Evolutionary conservation across 2,797 vertebrate genomes (phyloP).

Genomic region (Scolopax rusticola): DNA sequence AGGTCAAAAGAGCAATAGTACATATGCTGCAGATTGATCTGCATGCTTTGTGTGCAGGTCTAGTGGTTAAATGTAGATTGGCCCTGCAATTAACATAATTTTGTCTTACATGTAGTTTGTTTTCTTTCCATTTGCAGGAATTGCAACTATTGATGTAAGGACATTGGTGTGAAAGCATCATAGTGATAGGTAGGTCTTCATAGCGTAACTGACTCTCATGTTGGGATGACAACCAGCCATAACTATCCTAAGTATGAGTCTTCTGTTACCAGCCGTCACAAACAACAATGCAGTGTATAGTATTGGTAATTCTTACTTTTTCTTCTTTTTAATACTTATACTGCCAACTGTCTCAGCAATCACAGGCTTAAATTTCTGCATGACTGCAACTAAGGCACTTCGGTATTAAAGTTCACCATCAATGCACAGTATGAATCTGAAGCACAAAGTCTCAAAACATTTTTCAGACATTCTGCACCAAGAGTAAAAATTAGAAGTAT

Average conservation of each 20-base stretch:
- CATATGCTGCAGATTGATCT: rapidly evolving
- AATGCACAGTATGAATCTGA: background rate
- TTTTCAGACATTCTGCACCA: background rate
- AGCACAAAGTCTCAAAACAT: background rate
- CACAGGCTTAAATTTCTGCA: background rate
- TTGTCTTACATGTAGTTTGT: background rate
- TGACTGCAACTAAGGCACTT: background rate
- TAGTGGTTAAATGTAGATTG: background rate
- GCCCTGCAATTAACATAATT: background rate
- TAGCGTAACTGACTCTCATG: background rate
- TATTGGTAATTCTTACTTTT: background rate
- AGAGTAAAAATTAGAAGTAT: background rate
- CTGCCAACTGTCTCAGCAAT: background rate
- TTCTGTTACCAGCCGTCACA: background rate
- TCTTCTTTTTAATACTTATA: background rate
- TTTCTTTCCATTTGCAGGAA: background rate
- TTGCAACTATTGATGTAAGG: background rate
- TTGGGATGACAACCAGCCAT: background rate
- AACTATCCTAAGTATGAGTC: background rate
- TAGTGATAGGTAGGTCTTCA: background rate
- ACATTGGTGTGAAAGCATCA: background rate
- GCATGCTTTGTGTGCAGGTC: background rate
- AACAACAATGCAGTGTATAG: background rate
- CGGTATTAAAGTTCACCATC: background rate
- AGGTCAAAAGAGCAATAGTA: background rate